These are phyloP conservation scores for Promerops cafer DNA, from an alignment of 2,113 vertebrate species.

Conservation along the genomic window DNA sequence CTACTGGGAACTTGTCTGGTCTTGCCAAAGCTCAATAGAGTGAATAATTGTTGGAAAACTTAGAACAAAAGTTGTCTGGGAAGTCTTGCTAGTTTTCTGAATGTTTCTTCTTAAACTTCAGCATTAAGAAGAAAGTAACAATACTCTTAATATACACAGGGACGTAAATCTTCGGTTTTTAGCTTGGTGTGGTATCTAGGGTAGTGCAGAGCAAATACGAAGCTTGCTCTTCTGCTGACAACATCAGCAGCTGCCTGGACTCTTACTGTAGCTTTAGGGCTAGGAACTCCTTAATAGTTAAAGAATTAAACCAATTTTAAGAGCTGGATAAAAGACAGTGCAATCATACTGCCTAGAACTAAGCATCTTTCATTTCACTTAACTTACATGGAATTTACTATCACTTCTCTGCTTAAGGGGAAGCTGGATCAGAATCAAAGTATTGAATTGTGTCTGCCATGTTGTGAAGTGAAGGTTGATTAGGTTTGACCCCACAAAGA, in stretches of 20 bases:
- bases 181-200: background rate
- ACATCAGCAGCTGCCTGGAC: background rate
- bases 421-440: background rate
- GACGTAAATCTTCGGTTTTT: background rate
- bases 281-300: background rate
- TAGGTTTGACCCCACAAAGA: background rate
- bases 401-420: background rate
- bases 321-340: background rate
- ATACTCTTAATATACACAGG: background rate
- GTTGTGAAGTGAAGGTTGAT: background rate
- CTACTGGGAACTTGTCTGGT: background rate
- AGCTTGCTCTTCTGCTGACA: background rate
- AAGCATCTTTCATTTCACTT: background rate
- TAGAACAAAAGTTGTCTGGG: background rate
- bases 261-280: background rate
- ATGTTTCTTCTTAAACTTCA: background rate
- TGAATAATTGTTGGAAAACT: background rate
- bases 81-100: background rate
- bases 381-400: background rate
- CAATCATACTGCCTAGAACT: background rate
- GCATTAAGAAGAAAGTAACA: background rate
- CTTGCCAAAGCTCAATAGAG: background rate
- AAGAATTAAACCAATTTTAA: background rate
- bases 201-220: background rate
- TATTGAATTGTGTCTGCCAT: background rate